Evolutionary conservation across 1,140 invertebrate genomes (phyloP), one percentile per base, ranked within the genome.

Genomic region (Gryllus bimaculatus): DNA sequence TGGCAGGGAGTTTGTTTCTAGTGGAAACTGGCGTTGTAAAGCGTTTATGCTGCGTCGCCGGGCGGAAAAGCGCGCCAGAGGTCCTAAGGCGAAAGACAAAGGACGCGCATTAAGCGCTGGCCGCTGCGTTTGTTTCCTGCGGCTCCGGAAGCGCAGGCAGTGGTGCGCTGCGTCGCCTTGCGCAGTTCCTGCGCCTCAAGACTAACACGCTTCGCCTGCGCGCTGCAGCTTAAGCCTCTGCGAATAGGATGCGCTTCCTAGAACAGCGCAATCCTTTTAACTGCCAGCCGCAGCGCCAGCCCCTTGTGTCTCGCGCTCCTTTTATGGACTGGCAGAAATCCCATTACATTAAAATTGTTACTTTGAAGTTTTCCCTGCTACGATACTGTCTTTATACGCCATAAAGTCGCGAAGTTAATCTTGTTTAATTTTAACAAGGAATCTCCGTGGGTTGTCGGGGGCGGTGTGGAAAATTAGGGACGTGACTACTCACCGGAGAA

Each of bases 401-500:
- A 66, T 66, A 66, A 13, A 66, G 54, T 66, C 18, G 10, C 3
- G 54, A 66, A 13, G 54, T 66, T 39, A 18, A 13, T 66, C 54
- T 66, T 66, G 54, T 66, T n/a, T 66, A 66, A 66, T 66, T 10
- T 13, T 66, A 66, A 10, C 7, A 66, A 7, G 2, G n/a, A 7
- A 66, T 7, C 10, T 39, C 26, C 26, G 26, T 39, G 26, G 26
- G 26, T 39, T 66, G 54, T 66, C 54, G 18, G 18, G 10, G 54
- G 18, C 54, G 54, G n/a, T 13, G 54, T 66, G 1, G 54, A 66
- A n/a, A 66, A 66, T 13, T 13, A 66, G 54, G 54, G 18, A 66
- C 54, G 54, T 66, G 54, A 66, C 8, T 21, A 86, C 87, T 90
- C 87, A 95, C 93, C 93, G 83, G 95, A 96, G 88, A 97, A 97